These are phyloP conservation scores for Calcarius lapponicus DNA, from an alignment of 2,797 vertebrate genomes.

Conservation along the genomic window DNA sequence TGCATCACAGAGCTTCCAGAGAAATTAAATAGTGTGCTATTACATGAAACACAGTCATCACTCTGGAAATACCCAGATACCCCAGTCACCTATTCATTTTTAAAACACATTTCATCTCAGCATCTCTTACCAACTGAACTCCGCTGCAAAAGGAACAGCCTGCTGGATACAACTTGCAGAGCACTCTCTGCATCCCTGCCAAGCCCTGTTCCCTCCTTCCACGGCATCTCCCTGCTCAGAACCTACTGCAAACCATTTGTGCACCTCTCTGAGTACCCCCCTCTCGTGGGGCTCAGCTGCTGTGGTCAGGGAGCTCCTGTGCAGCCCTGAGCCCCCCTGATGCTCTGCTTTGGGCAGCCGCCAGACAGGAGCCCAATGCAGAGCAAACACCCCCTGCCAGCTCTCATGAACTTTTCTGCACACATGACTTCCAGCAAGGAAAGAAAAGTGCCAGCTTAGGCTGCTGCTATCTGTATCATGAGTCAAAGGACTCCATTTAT, in stretches of 20 bases:
- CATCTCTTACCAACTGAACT: neutral
- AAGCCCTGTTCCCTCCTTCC: rapidly evolving
- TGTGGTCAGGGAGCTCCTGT: neutral
- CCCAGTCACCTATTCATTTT: neutral
- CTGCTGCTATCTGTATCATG: neutral
- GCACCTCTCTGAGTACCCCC: too few relatives aligned
- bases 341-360: neutral
- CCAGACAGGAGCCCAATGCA: neutral
- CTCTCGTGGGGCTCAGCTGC: neutral
- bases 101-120: neutral
- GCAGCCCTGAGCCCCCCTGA: neutral
- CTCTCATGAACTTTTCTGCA: neutral
- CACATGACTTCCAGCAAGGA: neutral
- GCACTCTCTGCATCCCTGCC: neutral
- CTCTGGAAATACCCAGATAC: neutral
- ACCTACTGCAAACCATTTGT: neutral
- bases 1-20: rapidly evolving
- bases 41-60: neutral
- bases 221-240: neutral
- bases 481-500: neutral
- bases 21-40: neutral
- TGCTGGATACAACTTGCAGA: neutral
- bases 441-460: neutral
- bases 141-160: neutral
- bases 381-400: rapidly evolving